Evolutionary conservation across 1,140 invertebrate species (phyloP), one percentile per base, ranked within the genome.

Genomic region (Callitettix versicolor): DNA sequence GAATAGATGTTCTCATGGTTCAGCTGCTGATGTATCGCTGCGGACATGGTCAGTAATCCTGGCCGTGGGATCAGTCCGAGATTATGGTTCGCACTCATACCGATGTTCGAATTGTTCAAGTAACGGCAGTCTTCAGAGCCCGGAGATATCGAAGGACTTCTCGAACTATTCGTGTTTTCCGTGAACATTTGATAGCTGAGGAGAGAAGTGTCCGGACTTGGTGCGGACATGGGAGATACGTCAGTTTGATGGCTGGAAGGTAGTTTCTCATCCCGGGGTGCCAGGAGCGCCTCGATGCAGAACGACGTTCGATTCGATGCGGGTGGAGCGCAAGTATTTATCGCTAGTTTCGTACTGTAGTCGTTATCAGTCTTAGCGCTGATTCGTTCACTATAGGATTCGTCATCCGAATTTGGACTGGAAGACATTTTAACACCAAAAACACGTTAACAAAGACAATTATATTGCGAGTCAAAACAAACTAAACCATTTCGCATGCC

Each of bases 221-320:
- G 1, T 24, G 52, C n/a, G 59, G 43, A 20, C 11, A n/a, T 17
- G 24, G 48, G 1, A 21, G 15, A 21, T n/a, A 33, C 21, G 14
- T 47, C 44, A 1, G 44, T 30, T 14, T 15, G 40, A 22, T 9
- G 41, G 5, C 22, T 9, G 26, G 26, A 30, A 3, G 26, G 26
- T 30, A 30, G 26, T 30, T 36, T 57, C 43, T 43, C 2, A 21
- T 52, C 18, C 44, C 36, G 33, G 3, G 54, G 54, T 6, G 70
- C 79, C 12, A 84, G 62, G n/a, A 84, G 64, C 0, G 80, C 80
- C 47, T 83, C 81, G 50, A 84, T 84, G 62, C 80, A 82, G 62
- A 84, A 84, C 0, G 80, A 82, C 9, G 75, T 77, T 9, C 54
- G 17, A 22, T 20, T 43, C 20, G 26, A 22, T 6, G 52, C 12